phyloP scores from a whole-genome alignment of 2,113 vertebrate genomes.

The Ochotona princeps region DNA sequence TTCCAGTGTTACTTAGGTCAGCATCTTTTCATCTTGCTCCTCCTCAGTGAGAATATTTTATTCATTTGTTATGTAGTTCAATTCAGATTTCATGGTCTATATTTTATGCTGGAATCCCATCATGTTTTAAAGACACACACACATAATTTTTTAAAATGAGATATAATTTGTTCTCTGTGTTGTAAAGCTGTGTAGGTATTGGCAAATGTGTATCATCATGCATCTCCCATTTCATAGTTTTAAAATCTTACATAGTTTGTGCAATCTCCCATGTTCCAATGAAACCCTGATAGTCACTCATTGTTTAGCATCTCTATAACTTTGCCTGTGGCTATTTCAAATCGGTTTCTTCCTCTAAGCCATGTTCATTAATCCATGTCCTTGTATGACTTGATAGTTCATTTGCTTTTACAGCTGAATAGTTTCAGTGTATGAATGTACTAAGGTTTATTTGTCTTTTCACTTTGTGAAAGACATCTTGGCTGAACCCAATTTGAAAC shows the following conservation, averaged over 20 bases:
- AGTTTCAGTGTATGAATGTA: background rate
- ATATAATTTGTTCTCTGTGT: background rate
- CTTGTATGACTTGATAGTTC: background rate
- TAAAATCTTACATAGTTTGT: background rate
- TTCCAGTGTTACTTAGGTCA: background rate
- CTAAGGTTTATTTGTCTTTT: background rate
- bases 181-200: background rate
- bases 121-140: background rate
- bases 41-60: background rate
- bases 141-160: background rate
- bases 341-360: background rate
- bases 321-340: background rate
- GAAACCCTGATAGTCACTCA: background rate
- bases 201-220: background rate
- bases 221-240: background rate
- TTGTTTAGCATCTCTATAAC: background rate
- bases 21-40: fast-evolving
- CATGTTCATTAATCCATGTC: background rate
- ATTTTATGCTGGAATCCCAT: background rate
- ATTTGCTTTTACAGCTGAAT: background rate
- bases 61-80: background rate
- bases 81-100: background rate
- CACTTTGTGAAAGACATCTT: background rate
- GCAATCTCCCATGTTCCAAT: fast-evolving
- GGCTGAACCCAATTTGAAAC: background rate